Evolutionary conservation across 2,888 invertebrate species (phyloP).

Genomic region (Athalia cordata): DNA sequence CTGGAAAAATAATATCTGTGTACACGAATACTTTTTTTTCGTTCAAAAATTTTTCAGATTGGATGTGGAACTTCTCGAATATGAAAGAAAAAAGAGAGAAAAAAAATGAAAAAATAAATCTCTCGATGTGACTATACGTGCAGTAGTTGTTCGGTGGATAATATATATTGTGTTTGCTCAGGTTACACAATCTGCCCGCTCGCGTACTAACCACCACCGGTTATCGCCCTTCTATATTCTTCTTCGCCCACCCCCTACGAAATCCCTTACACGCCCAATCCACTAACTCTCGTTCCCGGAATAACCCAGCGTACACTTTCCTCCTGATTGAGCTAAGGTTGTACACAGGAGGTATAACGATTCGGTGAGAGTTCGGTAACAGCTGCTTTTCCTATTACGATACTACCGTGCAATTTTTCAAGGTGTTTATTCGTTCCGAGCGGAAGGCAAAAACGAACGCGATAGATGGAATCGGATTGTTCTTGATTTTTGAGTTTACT

Average conservation of each 20-base stretch:
- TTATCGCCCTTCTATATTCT: neutral
- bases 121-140: neutral
- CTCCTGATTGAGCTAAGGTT: slow-evolving; percentile 30
- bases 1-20: neutral
- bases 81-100: neutral
- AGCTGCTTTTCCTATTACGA: slow-evolving; percentile 3
- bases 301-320: slow-evolving; percentile 14
- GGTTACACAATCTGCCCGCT: slow-evolving; percentile 29
- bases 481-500: no score
- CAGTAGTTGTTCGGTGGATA: slow-evolving; percentile 22
- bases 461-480: no score
- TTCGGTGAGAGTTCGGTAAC: slow-evolving; percentile 25
- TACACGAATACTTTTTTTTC: neutral
- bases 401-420: neutral
- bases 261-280: slow-evolving; percentile 17
- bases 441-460: no score
- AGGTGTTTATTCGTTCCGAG: no score
- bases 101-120: neutral
- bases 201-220: slow-evolving; percentile 8
- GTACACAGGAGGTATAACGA: slow-evolving; percentile 23
- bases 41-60: neutral
- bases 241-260: neutral
- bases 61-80: neutral
- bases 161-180: slow-evolving; percentile 24
- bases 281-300: neutral